phyloP scores from a whole-genome alignment of 2,113 vertebrate species.

The Setophaga coronata region DNA sequence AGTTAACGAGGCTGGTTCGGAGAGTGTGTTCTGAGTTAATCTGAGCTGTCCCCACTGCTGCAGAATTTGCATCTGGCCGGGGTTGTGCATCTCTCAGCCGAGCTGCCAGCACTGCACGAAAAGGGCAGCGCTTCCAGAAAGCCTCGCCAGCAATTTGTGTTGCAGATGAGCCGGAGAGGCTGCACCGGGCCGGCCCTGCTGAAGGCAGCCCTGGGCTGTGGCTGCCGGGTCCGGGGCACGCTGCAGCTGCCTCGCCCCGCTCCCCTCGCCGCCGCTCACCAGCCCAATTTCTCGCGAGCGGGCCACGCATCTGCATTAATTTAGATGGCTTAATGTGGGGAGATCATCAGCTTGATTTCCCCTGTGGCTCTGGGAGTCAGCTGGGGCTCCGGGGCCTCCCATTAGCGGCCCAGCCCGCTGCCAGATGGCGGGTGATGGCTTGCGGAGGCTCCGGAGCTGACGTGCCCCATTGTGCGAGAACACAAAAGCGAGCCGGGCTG shows the following conservation, averaged over 20 bases:
- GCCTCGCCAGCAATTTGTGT: rapidly evolving
- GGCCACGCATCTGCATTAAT: constrained; percentile 34
- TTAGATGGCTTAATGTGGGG: background rate
- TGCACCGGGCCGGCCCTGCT: rapidly evolving
- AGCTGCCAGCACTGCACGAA: background rate
- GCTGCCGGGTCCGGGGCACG: background rate
- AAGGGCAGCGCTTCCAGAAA: background rate
- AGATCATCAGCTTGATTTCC: constrained; percentile 68
- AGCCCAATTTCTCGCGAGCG: background rate
- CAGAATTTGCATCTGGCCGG: background rate
- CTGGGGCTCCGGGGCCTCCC: constrained; percentile 67
- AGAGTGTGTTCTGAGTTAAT: background rate
- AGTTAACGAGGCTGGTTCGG: background rate
- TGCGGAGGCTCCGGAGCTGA: constrained; percentile 49
- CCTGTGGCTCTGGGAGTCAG: constrained; percentile 67
- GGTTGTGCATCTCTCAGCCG: background rate
- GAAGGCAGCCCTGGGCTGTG: rapidly evolving
- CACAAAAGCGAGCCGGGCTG: constrained; percentile 28
- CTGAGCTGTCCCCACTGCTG: background rate
- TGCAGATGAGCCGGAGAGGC: background rate
- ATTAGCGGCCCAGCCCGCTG: constrained; percentile 55
- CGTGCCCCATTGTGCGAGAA: constrained; percentile 27
- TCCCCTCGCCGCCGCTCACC: background rate
- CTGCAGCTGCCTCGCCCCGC: background rate
- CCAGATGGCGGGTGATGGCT: constrained; percentile 74